Percentiles rank a stretch among this genome's conserved stretches.
Conservation (phyloP, 2,888 invertebrate species). For the Venusia cambrica region DNA sequence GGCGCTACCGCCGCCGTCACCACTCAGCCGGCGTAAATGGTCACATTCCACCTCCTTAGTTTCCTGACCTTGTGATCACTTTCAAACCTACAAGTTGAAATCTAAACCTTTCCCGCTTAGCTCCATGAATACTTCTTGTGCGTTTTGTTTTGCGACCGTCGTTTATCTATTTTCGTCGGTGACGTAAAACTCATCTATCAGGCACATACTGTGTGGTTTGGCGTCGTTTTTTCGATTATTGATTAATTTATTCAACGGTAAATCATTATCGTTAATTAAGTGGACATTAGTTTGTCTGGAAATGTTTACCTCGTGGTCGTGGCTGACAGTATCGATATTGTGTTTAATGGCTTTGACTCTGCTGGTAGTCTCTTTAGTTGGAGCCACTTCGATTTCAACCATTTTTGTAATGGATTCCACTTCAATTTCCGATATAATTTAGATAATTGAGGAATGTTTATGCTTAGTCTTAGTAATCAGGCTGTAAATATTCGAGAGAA, state of each 20-base stretch:
- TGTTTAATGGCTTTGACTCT: too few species aligned
- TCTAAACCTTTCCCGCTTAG: conserved; percentile 17
- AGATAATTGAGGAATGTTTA: conserved; percentile 10
- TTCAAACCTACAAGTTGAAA: conserved; percentile 25
- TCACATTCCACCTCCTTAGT: conserved; percentile 34
- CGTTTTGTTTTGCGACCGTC: conserved; percentile 17
- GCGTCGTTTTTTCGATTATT: conserved; percentile 21
- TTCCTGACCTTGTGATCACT: conserved; percentile 31
- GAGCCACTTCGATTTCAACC: conserved; percentile 12
- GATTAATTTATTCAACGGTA: conserved; percentile 24
- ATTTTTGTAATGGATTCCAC: conserved; percentile 10
- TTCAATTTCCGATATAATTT: conserved; percentile 7
- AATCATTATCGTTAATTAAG: conserved; percentile 15
- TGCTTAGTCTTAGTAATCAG: conserved; percentile 16
- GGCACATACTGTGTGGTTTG: conserved; percentile 17
- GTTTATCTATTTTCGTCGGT: conserved; percentile 28
- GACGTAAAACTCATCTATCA: conserved; percentile 27
- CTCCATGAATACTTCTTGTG: too few species aligned
- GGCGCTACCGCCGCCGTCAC: conserved; percentile 46
- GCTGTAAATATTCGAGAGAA: conserved; percentile 19
- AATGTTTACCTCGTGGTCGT: conserved; percentile 13
- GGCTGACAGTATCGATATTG: conserved; percentile 15
- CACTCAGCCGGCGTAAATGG: conserved; percentile 54
- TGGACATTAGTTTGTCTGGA: conserved; percentile 3
- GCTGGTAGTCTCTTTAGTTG: conserved; percentile 19